Evolutionary conservation across 1,140 invertebrate species (phyloP), one percentile per base, ranked within the genome.

Genomic region (Ericerus pela): DNA sequence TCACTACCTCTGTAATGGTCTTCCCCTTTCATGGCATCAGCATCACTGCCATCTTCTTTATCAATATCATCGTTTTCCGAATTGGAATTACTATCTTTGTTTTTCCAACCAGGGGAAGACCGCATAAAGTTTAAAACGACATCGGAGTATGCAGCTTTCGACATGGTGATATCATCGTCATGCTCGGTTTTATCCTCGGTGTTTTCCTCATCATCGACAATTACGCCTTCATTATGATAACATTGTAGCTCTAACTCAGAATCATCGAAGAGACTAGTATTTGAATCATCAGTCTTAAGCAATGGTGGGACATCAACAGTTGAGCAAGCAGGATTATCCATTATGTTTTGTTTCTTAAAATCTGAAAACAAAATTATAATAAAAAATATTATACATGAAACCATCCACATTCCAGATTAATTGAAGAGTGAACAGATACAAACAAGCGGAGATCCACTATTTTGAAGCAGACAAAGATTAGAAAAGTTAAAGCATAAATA

Each of bases 191-290:
- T 47, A 12, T 22, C 41, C n/a, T 10, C n/a, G 3, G 22, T 22
- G 14, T 22, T 47, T 24, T 47, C 41, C 26, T 47, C 41, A 24
- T 47, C 41, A 24, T 47, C 41, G 8, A 47, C 41, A 24, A 47
- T 47, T 14, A 47, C 41, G 18, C 41, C 41, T 47, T 47, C 41
- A 24, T 47, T 47, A 22, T 47, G 26, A 22, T 47, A 24, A 22
- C 41, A 47, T 14, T 47, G 10, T 47, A 47, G 26, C 20, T 10
- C 41, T 14, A 47, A 10, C 18, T 47, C 41, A 4, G 41, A 47
- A 47, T 47, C 41, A 24, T 47, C 41, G 41, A 47, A 47, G 2
- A 47, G 41, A 47, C 41, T 47, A 47, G 41, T 47, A 47, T 5
- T 47, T 4, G 41, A 24, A 24, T 47, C 20, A 47, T 47, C 41